Evolutionary conservation across 2,888 invertebrate species (phyloP).

Genomic region (Sarcophaga caerulescens): DNA sequence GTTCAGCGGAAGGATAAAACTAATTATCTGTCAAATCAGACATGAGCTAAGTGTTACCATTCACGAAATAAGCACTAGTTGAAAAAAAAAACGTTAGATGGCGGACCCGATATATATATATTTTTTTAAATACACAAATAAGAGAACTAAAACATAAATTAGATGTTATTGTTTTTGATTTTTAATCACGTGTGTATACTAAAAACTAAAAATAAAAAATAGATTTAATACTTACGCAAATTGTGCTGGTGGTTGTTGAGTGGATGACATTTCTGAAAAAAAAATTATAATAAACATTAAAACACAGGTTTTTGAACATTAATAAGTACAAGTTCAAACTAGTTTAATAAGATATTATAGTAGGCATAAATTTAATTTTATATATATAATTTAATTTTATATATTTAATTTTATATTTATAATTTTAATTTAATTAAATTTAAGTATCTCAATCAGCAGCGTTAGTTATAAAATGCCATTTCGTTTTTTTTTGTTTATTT

Average conservation of each 20-base stretch:
- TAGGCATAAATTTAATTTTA: background rate
- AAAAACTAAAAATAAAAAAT: background rate
- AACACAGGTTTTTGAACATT: conserved; percentile 34
- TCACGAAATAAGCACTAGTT: too few species aligned
- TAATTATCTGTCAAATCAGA: too few species aligned
- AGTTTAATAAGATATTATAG: background rate
- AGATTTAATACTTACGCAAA: conserved; percentile 75
- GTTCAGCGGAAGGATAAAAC: too few species aligned
- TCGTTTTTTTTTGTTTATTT: background rate
- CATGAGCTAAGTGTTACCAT: too few species aligned
- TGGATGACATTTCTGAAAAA: conserved; percentile 72
- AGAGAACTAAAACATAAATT: background rate
- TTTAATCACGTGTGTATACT: conserved; percentile 6
- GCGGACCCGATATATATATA: too few species aligned
- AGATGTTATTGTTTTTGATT: background rate
- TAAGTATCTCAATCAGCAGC: background rate
- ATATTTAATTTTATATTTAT: too few species aligned
- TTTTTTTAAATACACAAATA: background rate
- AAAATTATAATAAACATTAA: conserved; percentile 4
- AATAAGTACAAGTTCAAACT: background rate
- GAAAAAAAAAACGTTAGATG: too few species aligned
- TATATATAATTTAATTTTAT: too few species aligned
- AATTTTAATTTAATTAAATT: too few species aligned
- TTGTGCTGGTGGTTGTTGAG: conserved; percentile 72
- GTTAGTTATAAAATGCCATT: too few species aligned